Evolutionary conservation across 1,140 invertebrate genomes (phyloP), one percentile per base, ranked within the genome.

Genomic region (Cephus cinctus): DNA sequence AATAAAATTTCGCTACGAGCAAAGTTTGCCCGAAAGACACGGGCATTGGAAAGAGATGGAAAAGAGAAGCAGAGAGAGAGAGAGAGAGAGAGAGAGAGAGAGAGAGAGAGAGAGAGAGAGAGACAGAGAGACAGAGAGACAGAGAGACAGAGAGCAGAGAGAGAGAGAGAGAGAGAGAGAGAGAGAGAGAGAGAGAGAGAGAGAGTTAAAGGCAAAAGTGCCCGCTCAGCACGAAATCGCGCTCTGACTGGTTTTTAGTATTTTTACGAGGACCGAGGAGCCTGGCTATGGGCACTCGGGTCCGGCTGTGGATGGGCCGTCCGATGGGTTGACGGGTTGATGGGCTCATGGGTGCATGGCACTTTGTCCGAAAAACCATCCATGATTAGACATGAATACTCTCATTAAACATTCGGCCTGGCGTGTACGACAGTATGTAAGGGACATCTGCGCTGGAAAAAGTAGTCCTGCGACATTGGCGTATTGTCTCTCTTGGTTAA

Each of bases 311-410:
- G 27, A 30, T 30, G 9, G 14, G 27, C 27, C 11, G 11, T n/a
- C n/a, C n/a, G n/a, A n/a, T n/a, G n/a, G n/a, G n/a, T n/a, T n/a
- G n/a, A n/a, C n/a, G n/a, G n/a, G n/a, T n/a, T n/a, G n/a, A n/a
- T n/a, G n/a, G n/a, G n/a, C n/a, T n/a, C n/a, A n/a, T n/a, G 11
- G 9, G 27, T 12, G 27, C 9, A 30, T 9, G 14, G 21, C 12
- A 16, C 9, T 32, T 46, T 27, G n/a, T 38, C 32, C 15, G 16
- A 43, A 50, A 52, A 52, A 53, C 12, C 22, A 9, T 27, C 41
- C 45, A 30, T 32, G 51, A 53, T 53, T 53, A 35, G 51, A 44
- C 45, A 48, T 53, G 51, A 47, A 53, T 47, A 47, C 51, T 39
- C 44, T 53, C 51, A 48, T 53, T 44, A 48, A 39, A 43, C 46